A percentile compares a stretch with the other conserved stretches of the same genome.
Conservation (phyloP, 2,797 vertebrate genomes). For the Semotilus atromaculatus region DNA sequence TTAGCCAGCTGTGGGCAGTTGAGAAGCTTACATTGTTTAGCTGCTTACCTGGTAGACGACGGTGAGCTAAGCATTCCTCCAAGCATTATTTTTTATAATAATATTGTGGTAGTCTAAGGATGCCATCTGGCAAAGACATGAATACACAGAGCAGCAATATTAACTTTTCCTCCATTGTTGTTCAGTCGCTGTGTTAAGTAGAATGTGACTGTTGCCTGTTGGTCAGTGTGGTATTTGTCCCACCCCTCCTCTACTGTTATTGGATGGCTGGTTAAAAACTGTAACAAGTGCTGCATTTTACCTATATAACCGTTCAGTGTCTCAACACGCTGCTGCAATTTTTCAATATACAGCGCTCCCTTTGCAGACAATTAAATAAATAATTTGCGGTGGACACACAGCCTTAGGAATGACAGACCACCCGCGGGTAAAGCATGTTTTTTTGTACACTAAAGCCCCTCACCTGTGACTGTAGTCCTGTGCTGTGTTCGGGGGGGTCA, state of each 20-base stretch:
- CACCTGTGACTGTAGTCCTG: constrained; percentile 72
- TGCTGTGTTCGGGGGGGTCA: constrained; percentile 66
- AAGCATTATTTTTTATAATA: neutral
- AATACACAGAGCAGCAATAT: neutral
- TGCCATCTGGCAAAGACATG: neutral
- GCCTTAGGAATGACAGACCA: neutral
- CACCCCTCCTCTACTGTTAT: neutral
- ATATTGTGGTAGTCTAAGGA: neutral
- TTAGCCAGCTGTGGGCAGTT: neutral
- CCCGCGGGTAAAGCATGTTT: neutral
- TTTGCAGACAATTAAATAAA: neutral
- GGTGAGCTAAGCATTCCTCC: neutral
- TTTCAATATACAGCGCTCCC: neutral
- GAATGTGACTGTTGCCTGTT: neutral
- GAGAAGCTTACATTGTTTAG: neutral
- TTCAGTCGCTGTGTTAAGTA: neutral
- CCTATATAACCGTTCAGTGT: too few species aligned
- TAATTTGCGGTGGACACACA: neutral
- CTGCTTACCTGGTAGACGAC: neutral
- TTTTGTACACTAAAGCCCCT: constrained; percentile 8
- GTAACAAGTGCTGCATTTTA: neutral
- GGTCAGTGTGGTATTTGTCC: neutral
- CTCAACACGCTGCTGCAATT: neutral
- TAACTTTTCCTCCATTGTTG: neutral
- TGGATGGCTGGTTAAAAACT: neutral